phyloP scores from a whole-genome alignment of 2,888 invertebrate species.

The Anarsia innoxiella region DNA sequence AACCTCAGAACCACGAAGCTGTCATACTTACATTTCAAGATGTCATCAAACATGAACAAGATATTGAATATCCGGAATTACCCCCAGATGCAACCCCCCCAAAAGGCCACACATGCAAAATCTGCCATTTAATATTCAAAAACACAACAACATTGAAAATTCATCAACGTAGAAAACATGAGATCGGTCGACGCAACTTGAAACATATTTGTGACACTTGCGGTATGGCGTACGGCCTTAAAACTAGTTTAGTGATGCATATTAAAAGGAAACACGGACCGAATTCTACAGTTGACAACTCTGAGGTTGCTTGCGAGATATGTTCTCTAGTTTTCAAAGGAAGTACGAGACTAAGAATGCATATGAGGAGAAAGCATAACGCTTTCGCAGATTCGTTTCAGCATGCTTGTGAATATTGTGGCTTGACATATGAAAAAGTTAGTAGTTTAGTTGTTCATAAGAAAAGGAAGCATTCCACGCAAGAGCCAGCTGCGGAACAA shows the following conservation, averaged over 20 bases:
- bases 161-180: slow-evolving; percentile 59
- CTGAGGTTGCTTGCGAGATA: slow-evolving; percentile 54
- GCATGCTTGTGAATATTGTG: slow-evolving; percentile 51
- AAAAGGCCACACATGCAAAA: slow-evolving; percentile 48
- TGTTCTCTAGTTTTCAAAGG: slow-evolving; percentile 65
- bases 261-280: slow-evolving; percentile 59
- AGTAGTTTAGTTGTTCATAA: slow-evolving; percentile 56
- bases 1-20: slow-evolving; percentile 46
- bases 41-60: slow-evolving; percentile 42
- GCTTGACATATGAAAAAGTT: slow-evolving; percentile 58
- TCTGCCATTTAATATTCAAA: slow-evolving; percentile 62
- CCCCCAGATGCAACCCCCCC: slow-evolving; percentile 20
- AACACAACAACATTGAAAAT: slow-evolving; percentile 46
- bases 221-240: slow-evolving; percentile 57
- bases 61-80: slow-evolving; percentile 4
- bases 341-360: slow-evolving; percentile 49
- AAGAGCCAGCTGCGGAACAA: slow-evolving; percentile 36
- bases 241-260: slow-evolving; percentile 57
- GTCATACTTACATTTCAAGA: slow-evolving; percentile 54
- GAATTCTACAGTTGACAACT: slow-evolving; percentile 38
- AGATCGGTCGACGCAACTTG: slow-evolving; percentile 43
- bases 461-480: slow-evolving; percentile 47
- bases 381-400: slow-evolving; percentile 53
- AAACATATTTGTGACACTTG: slow-evolving; percentile 56
- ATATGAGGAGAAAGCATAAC: slow-evolving; percentile 61